Evolutionary conservation across 2,113 vertebrate genomes (phyloP).

Genomic region (Nerophis ophidion): DNA sequence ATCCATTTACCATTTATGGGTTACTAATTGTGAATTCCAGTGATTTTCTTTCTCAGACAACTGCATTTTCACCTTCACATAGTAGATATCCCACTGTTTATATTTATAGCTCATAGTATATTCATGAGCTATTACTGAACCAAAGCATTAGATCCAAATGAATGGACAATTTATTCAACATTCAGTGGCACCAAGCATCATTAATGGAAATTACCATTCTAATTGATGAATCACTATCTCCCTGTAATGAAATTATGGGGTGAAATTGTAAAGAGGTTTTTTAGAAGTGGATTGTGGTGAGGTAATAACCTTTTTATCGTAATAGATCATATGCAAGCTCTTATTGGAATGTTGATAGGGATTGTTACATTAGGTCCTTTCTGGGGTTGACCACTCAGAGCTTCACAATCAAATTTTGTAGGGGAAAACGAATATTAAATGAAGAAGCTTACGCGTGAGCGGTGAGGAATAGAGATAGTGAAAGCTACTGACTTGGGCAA

Average conservation of each 20-base stretch:
- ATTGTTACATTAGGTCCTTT: conserved; percentile 53
- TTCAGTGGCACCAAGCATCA: conserved; percentile 42
- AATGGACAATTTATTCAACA: conserved; percentile 53
- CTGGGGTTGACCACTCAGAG: conserved; percentile 22
- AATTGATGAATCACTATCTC: conserved; percentile 64
- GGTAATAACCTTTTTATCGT: conserved; percentile 56
- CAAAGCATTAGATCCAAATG: conserved; percentile 42
- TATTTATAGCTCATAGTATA: conserved; percentile 45
- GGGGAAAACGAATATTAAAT: conserved; percentile 48
- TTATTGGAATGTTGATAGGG: conserved; percentile 70
- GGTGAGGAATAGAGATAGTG: conserved; percentile 45
- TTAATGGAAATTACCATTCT: conserved; percentile 64
- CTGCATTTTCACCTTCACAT: conserved; percentile 7
- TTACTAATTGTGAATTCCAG: background rate
- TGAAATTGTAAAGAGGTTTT: conserved; percentile 60
- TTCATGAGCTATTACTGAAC: conserved; percentile 52
- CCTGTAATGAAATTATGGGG: conserved; percentile 63
- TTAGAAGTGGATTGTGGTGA: conserved; percentile 48
- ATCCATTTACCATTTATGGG: too few species aligned
- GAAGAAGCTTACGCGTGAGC: conserved; percentile 64
- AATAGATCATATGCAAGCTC: conserved; percentile 54
- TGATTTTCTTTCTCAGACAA: background rate
- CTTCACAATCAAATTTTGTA: conserved; percentile 70
- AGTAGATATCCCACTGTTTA: conserved; percentile 26
- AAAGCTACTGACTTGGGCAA: conserved; percentile 63